Percentiles rank a stretch among this genome's conserved stretches.
Conservation (phyloP, 2,113 vertebrate species). For the Aythya baeri region DNA sequence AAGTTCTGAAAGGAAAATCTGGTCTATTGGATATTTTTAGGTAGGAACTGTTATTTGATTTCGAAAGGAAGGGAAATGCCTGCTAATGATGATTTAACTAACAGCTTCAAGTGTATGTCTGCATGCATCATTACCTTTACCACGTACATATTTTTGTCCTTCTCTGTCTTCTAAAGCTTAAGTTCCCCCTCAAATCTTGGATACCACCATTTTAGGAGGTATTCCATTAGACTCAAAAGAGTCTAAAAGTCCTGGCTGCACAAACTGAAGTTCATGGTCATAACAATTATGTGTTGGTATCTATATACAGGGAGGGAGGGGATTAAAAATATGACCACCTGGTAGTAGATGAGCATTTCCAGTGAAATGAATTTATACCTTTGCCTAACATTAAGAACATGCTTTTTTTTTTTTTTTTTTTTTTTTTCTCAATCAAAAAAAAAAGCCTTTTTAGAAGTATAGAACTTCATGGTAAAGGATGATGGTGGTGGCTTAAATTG, state of each 20-base stretch:
- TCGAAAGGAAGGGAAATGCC: not conserved
- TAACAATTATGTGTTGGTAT: not conserved
- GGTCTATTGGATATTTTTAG: not conserved
- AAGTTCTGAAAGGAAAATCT: not conserved
- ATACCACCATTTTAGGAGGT: not conserved
- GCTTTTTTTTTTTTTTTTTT: not conserved
- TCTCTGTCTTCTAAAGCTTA: not conserved
- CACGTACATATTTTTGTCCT: not conserved
- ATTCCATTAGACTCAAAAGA: too few relatives aligned
- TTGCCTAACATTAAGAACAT: not conserved
- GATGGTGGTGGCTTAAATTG: not conserved
- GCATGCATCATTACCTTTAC: not conserved
- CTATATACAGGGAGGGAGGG: not conserved
- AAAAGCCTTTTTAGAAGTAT: not conserved
- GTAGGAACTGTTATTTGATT: not conserved
- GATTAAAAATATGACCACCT: not conserved
- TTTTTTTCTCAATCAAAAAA: not conserved
- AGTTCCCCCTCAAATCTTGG: not conserved
- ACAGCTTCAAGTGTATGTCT: not conserved
- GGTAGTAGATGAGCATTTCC: not conserved
- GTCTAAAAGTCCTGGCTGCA: not conserved
- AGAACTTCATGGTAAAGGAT: not conserved
- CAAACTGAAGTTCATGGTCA: not conserved
- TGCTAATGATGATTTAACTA: not conserved
- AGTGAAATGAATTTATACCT: not conserved